A percentile compares a stretch with the other conserved stretches of the same genome.
phyloP scores from a whole-genome alignment of 2,797 vertebrate species.

The Danio aesculapii region DNA sequence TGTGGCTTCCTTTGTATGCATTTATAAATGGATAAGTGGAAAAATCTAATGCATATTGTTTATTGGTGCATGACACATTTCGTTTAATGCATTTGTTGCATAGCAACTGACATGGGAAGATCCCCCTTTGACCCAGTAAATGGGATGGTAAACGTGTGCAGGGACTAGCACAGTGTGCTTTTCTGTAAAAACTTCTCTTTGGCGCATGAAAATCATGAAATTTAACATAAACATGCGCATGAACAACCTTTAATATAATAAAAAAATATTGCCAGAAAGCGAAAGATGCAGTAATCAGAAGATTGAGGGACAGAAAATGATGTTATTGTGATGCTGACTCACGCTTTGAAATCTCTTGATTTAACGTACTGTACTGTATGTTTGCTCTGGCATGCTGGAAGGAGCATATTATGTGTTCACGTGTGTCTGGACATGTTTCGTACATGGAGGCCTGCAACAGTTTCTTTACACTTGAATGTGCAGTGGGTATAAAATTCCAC shows the following conservation, averaged over 20 bases:
- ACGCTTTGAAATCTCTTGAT: background rate
- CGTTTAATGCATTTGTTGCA: constrained; percentile 43
- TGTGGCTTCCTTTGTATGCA: background rate
- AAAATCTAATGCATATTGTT: constrained; percentile 26
- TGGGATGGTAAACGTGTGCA: constrained; percentile 32
- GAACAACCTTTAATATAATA: too few relatives aligned
- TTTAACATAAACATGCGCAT: background rate
- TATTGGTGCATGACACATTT: constrained; percentile 5
- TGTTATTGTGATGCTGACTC: too few relatives aligned
- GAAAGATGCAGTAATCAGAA: background rate
- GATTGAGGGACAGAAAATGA: too few relatives aligned
- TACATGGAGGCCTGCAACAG: constrained; percentile 28
- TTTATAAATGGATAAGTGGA: constrained; percentile 11
- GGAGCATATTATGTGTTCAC: background rate
- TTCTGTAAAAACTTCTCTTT: constrained; percentile 32
- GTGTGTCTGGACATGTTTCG: constrained; percentile 17
- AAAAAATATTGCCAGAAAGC: constrained; percentile 8
- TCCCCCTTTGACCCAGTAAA: background rate
- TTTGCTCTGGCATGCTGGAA: background rate
- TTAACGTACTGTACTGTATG: background rate
- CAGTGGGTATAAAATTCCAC: background rate
- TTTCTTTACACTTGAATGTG: constrained; percentile 49
- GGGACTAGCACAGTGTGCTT: constrained; percentile 38
- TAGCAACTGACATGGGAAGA: constrained; percentile 46
- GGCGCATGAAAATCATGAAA: constrained; percentile 17